Conservation (phyloP, 2,888 invertebrate genomes). For the Gnatocerus cornutus region DNA sequence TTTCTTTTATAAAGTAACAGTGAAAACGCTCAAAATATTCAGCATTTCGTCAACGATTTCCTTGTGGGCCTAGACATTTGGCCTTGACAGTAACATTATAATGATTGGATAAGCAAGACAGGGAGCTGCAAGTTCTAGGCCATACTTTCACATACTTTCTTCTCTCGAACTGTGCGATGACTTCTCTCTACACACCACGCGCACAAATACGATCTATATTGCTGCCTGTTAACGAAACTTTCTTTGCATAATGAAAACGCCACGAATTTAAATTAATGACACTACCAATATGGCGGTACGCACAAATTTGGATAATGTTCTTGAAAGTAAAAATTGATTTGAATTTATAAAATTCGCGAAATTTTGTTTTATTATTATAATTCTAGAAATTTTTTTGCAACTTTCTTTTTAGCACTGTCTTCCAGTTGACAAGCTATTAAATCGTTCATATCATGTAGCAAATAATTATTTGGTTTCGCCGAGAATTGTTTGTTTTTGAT, state of each 20-base stretch:
- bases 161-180: constrained; percentile 55
- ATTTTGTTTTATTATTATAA: constrained; percentile 20
- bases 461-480: constrained; percentile 45
- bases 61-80: constrained; percentile 61
- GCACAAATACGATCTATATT: constrained; percentile 52
- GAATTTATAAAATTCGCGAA: constrained; percentile 26
- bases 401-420: constrained; percentile 41
- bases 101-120: constrained; percentile 66
- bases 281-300: constrained; percentile 21
- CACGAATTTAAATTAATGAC: constrained; percentile 28
- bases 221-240: constrained; percentile 51
- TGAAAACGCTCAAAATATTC: constrained; percentile 41
- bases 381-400: constrained; percentile 27
- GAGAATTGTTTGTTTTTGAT: constrained; percentile 45
- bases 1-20: constrained; percentile 43
- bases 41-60: constrained; percentile 49
- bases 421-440: constrained; percentile 44
- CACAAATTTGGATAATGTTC: constrained; percentile 13
- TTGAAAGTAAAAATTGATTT: constrained; percentile 32
- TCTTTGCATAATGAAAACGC: constrained; percentile 55
- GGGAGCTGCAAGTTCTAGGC: constrained; percentile 69
- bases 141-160: constrained; percentile 70
- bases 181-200: constrained; percentile 44
- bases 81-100: constrained; percentile 66
- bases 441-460: constrained; percentile 40